Base-by-base conservation (phyloP, 2,113 vertebrate species). In the Hiodon alosoides region DNA sequence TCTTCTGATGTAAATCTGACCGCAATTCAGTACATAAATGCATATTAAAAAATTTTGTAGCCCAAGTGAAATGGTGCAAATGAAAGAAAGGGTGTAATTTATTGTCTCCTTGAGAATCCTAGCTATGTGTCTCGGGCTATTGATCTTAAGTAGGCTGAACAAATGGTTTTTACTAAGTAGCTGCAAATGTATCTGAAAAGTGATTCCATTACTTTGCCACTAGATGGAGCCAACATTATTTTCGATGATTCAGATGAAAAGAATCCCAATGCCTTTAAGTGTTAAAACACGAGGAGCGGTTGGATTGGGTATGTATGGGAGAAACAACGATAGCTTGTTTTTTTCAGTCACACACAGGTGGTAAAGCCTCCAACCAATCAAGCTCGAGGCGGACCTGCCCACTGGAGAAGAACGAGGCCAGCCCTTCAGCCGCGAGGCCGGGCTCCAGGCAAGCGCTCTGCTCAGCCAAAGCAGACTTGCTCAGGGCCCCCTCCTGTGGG, bases 171-270 rank as follows among this genome's bases (percentile, higher is more conserved):
- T 47, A 55, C 4, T 62, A 50, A 64, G 51, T 3, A 57, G 17
- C 11, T 48, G 11, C 3, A 4, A 7, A 48, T 66, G 31, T 66
- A 48, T 47, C 2, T 4, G 14, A 58, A 47, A 4, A 53, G 54
- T 57, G 47, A 69, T 9, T 74, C 58, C n/a, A 69, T 73, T 3
- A 80, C 53, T 5, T 60, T 2, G 78, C 87, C 91, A 90, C 87
- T 88, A 92, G 90, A 89, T 92, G 90, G 91, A 79, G 87, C 85
- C 89, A 92, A 72, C 86, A 81, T 84, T 59, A 83, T 70, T 87
- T 76, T n/a, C 70, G 78, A 76, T 52, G 51, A 9, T 14, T 58
- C 9, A 77, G 64, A 62, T 60, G 31, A 67, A 11, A 31, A 31
- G 31, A 65, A 57, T 64, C 55, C 55, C 13, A 76, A 47, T 71